A percentile compares a stretch with the other conserved stretches of the same genome.
These are phyloP conservation scores for Hemithea aestivaria DNA, from an alignment of 2,888 invertebrate genomes.

Conservation along the genomic window DNA sequence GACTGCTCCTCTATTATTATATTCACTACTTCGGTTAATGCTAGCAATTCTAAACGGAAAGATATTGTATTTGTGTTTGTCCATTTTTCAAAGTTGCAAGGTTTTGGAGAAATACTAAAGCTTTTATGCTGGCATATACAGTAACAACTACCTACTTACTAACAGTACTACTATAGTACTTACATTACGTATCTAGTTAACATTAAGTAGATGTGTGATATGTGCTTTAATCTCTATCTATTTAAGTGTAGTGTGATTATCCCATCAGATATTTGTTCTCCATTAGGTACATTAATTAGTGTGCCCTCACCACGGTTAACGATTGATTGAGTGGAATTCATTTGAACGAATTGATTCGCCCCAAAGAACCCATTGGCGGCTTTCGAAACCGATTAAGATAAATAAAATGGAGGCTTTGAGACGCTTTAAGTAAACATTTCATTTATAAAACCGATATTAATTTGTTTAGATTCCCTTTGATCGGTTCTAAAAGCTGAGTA, in stretches of 20 bases:
- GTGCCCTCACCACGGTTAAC: conserved; percentile 22
- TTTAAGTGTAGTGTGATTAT: neutral
- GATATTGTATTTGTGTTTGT: no score
- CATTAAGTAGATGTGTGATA: no score
- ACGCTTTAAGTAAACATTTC: conserved; percentile 15
- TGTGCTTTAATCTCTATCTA: conserved; percentile 1
- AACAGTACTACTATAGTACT: no score
- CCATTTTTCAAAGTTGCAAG: no score
- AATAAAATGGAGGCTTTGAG: conserved; percentile 25
- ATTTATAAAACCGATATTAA: conserved; percentile 21
- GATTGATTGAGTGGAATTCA: conserved; percentile 38
- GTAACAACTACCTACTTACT: no score
- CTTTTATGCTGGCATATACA: no score
- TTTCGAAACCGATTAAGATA: conserved; percentile 26
- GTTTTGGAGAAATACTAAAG: no score
- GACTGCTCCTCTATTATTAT: no score
- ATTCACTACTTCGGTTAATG: no score
- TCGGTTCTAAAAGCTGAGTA: conserved; percentile 11
- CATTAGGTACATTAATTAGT: conserved; percentile 41
- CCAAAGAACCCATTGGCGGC: conserved; percentile 14
- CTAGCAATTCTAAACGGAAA: no score
- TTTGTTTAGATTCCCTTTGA: conserved; percentile 22
- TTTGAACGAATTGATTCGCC: conserved; percentile 35
- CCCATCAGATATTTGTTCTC: conserved; percentile 35
- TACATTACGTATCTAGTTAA: no score